These are phyloP conservation scores for Drosophila peninsularis DNA, from an alignment of 2,888 invertebrate species.

Conservation along the genomic window DNA sequence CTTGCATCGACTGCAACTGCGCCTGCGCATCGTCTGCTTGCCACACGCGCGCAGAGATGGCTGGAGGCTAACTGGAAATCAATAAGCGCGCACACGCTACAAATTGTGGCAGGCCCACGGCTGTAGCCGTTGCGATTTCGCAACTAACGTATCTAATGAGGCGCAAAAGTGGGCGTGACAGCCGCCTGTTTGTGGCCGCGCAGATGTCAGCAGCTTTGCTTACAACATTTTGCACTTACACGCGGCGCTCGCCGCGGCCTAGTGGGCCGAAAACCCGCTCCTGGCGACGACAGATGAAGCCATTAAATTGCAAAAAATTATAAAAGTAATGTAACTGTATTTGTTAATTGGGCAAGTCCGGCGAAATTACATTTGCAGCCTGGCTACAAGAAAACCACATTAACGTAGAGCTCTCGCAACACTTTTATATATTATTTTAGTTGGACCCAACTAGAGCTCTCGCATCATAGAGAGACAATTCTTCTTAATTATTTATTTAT, in stretches of 20 bases:
- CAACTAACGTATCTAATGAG: conserved; percentile 69
- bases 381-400: conserved; percentile 1
- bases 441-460: no score
- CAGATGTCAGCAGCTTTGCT: conserved; percentile 75
- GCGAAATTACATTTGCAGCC: conserved; percentile 54
- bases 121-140: conserved; percentile 18
- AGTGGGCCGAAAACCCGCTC: conserved; percentile 54
- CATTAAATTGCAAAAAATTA: conserved; percentile 60
- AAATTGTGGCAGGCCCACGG: conserved; percentile 64
- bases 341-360: conserved; percentile 73
- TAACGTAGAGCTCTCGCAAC: neutral
- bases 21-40: conserved; percentile 56
- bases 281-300: conserved; percentile 65
- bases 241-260: conserved; percentile 10
- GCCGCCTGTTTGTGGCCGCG: conserved; percentile 57
- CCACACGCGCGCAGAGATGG: conserved; percentile 47
- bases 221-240: conserved; percentile 76
- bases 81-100: conserved; percentile 73
- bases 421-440: neutral
- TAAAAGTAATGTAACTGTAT: conserved; percentile 61
- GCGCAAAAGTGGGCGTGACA: conserved; percentile 70
- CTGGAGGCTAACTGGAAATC: conserved; percentile 57
- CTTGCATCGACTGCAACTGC: conserved; percentile 17
- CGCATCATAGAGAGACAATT: no score
- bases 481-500: conserved; percentile 4